Percentiles rank a stretch among this genome's conserved stretches.
Evolutionary conservation across 1,140 invertebrate species (phyloP).

Genomic region (Coelopa frigida): DNA sequence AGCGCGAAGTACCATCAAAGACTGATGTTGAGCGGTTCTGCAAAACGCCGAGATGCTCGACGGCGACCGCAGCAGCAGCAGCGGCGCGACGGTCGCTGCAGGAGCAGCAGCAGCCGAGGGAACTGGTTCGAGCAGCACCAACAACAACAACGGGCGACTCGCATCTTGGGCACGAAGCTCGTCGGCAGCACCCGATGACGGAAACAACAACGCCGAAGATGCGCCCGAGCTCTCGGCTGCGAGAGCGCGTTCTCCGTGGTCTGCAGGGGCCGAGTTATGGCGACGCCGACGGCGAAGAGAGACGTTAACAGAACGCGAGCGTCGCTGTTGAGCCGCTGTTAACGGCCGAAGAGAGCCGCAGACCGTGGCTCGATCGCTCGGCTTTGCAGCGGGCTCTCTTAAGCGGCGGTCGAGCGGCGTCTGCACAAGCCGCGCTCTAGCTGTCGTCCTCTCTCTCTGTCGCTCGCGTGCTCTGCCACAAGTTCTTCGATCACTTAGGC

Average conservation of each 20-base stretch:
- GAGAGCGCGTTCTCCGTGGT: not conserved
- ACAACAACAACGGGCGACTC: not conserved
- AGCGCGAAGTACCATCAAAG: conserved; percentile 45
- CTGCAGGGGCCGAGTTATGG: no score
- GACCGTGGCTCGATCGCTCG: no score
- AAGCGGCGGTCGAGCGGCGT: not conserved
- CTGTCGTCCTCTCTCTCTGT: not conserved
- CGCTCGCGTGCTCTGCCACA: conserved; percentile 10
- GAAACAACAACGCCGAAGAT: not conserved
- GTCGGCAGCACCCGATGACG: not conserved
- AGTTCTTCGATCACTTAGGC: conserved; percentile 14
- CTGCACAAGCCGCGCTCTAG: not conserved
- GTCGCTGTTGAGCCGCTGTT: no score
- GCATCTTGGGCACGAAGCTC: not conserved
- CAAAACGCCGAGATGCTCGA: conserved; percentile 38
- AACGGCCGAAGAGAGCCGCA: no score
- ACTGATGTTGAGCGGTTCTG: conserved; percentile 43
- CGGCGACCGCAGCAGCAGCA: conserved; percentile 17
- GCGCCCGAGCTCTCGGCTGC: not conserved
- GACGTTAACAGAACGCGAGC: no score
- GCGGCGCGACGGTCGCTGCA: conserved; percentile 10
- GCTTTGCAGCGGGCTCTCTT: not conserved
- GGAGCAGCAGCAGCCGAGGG: not conserved
- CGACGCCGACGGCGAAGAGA: no score
- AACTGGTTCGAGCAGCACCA: not conserved